A percentile compares a stretch with the other conserved stretches of the same genome.
phyloP scores from a whole-genome alignment of 2,113 vertebrate species.

The Dryoscopus gambensis region DNA sequence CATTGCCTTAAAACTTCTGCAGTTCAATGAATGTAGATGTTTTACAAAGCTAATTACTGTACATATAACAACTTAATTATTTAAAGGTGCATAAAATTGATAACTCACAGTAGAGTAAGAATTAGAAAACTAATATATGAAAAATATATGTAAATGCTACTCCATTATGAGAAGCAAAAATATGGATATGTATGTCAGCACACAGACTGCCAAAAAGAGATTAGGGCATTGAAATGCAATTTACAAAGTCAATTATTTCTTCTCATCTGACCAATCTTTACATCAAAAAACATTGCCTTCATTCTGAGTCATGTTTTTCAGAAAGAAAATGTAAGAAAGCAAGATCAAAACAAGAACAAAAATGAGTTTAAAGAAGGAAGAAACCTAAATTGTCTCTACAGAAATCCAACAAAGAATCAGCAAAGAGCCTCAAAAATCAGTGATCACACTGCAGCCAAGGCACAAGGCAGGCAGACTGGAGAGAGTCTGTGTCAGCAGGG shows the following conservation, averaged over 20 bases:
- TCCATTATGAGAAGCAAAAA: background rate
- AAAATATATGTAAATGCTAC: background rate
- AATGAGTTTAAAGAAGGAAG: background rate
- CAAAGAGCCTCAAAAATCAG: background rate
- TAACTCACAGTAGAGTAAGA: background rate
- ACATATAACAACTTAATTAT: background rate
- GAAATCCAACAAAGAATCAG: background rate
- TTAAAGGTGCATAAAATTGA: background rate
- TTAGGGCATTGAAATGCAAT: background rate
- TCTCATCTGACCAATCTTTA: background rate
- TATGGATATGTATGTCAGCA: background rate
- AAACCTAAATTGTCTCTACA: background rate
- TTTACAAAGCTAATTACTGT: background rate
- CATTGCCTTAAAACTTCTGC: background rate
- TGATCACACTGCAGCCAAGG: background rate
- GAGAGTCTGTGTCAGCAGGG: background rate
- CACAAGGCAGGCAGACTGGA: background rate
- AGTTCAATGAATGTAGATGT: background rate
- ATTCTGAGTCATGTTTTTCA: background rate
- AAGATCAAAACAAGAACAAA: background rate
- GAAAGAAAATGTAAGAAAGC: background rate
- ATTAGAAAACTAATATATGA: background rate
- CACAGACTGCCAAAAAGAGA: background rate
- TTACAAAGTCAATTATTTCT: background rate
- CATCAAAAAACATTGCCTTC: background rate